Evolutionary conservation across 64 coral and sea anemone species (phyloP).

Genomic region (Stichodactyla helianthus): DNA sequence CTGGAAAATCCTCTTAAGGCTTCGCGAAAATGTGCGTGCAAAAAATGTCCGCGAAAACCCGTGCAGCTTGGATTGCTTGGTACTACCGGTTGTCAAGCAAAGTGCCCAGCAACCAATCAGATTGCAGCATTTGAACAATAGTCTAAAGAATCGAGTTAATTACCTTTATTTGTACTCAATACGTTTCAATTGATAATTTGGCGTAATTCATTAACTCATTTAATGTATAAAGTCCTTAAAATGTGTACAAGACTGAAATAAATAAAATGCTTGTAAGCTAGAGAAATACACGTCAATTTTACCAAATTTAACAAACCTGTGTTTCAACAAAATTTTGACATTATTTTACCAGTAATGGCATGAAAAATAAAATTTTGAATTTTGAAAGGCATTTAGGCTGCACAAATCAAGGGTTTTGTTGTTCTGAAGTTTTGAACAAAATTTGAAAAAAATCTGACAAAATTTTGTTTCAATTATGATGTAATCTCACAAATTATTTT

Average conservation of each 20-base stretch:
- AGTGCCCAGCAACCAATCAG: constrained; percentile 23
- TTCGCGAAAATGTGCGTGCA: background rate
- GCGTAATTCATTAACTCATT: background rate
- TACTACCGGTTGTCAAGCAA: constrained; percentile 32
- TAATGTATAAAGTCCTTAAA: background rate
- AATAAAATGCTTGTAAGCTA: background rate
- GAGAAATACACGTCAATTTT: background rate
- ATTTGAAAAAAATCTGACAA: no score
- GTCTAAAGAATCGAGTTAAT: background rate
- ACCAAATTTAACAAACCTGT: no score
- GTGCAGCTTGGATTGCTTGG: constrained; percentile 32
- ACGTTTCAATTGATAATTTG: background rate
- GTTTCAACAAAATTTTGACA: no score
- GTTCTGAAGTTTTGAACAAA: constrained; percentile 57
- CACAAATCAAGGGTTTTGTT: constrained; percentile 48
- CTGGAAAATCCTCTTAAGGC: background rate
- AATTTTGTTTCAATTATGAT: no score
- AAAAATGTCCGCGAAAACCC: constrained; percentile 16
- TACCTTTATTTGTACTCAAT: background rate
- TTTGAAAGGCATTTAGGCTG: background rate
- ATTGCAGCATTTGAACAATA: constrained; percentile 32
- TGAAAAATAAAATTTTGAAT: background rate
- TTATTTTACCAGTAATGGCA: no score
- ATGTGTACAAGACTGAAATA: background rate
- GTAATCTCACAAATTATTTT: no score